Percentiles rank a stretch among this genome's conserved stretches.
Conservation (phyloP, 2,797 vertebrate genomes). For the Urophycis tenuis region DNA sequence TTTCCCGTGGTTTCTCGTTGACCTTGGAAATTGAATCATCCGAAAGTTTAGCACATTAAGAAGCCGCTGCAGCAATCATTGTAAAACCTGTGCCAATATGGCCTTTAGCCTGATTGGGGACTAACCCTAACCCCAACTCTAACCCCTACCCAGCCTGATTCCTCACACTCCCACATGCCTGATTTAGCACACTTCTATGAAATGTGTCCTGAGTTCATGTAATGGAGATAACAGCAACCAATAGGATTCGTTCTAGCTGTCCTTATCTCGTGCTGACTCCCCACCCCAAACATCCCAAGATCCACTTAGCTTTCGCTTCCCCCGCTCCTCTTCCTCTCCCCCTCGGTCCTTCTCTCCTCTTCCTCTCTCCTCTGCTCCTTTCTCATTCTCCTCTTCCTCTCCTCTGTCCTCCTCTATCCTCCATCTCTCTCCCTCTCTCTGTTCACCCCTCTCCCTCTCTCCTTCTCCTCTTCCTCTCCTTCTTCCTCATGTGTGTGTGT, state of each 20-base stretch:
- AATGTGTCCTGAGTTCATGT: constrained; percentile 60
- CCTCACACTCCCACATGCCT: constrained; percentile 42
- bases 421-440: neutral
- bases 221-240: constrained; percentile 66
- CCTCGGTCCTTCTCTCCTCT: neutral
- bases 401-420: neutral
- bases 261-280: constrained; percentile 66
- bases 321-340: no score
- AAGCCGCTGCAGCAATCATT: constrained; percentile 35
- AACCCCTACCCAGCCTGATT: constrained; percentile 28
- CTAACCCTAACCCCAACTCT: no score
- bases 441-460: neutral
- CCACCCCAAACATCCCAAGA: constrained; percentile 10
- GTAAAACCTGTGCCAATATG: constrained; percentile 47
- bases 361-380: neutral
- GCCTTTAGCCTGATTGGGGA: constrained; percentile 50
- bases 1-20: constrained; percentile 18
- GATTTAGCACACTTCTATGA: constrained; percentile 70
- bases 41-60: neutral
- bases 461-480: neutral
- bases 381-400: neutral
- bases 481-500: neutral
- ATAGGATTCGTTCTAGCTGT: constrained; percentile 65
- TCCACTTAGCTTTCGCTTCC: no score
- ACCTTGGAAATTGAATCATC: constrained; percentile 42